These are phyloP conservation scores for Ophraella communa DNA, from an alignment of 2,888 invertebrate genomes.

Conservation along the genomic window DNA sequence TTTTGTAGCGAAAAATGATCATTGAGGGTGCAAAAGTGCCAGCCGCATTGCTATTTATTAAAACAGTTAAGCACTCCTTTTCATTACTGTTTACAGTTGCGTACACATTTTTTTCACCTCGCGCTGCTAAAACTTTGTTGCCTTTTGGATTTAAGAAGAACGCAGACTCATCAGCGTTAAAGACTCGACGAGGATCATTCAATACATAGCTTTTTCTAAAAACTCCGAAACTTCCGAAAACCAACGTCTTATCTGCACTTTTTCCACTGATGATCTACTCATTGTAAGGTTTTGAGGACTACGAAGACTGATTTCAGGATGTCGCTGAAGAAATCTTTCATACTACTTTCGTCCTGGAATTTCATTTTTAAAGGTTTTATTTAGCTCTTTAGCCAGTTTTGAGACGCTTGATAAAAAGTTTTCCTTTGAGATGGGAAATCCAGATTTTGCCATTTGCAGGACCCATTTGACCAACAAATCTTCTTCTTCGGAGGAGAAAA, in stretches of 20 bases:
- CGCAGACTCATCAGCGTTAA: conserved; percentile 20
- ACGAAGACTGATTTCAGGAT: conserved; percentile 1
- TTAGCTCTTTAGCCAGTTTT: background rate
- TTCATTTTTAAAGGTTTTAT: conserved; percentile 2
- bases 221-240: conserved; percentile 11
- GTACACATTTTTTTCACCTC: conserved; percentile 12
- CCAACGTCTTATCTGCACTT: background rate
- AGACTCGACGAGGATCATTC: conserved; percentile 15
- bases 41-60: conserved; percentile 13
- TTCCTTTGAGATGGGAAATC: conserved; percentile 12
- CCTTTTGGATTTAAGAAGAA: conserved; percentile 20
- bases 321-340: conserved; percentile 5
- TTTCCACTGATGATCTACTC: conserved; percentile 4
- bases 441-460: conserved; percentile 6
- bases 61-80: conserved; percentile 16
- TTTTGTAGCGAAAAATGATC: conserved; percentile 1
- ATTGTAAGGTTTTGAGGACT: conserved; percentile 10
- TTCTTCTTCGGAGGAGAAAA: conserved; percentile 2
- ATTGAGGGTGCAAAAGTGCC: background rate
- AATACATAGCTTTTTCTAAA: conserved; percentile 10
- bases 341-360: conserved; percentile 1
- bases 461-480: conserved; percentile 7
- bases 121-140: conserved; percentile 1
- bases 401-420: conserved; percentile 2
- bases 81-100: conserved; percentile 11